Base-by-base conservation (phyloP, 2,113 vertebrate species). In the Nothobranchius furzeri region DNA sequence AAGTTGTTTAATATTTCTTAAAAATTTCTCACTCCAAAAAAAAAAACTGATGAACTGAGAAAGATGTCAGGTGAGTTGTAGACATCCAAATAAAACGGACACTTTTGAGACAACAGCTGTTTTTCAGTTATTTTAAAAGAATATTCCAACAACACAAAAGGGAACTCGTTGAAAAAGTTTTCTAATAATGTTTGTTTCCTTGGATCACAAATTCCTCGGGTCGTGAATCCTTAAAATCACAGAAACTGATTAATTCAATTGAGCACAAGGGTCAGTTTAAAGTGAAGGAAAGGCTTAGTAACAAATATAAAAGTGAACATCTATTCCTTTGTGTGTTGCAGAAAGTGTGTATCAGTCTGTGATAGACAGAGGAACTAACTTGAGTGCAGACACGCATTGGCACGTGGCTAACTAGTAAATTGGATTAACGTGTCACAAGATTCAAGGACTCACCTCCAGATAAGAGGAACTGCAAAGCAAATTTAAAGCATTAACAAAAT, bases 401-500 rank as follows among this genome's bases (percentile, higher is more conserved):
- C 63, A 68, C 78, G 77, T 70, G 73, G 68, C 82, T 85, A 86
- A 91, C 82, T 73, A 77, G 82, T 81, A 89, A 90, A 90, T 87
- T 87, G 87, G 90, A 90, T 91, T 91, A 90, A 17, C 50, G 80
- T 68, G 83, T 90, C 88, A 90, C 84, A 88, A 86, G 90, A 89
- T 89, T 68, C 52, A 72, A 12, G 20, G 70, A 60, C 52, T 55
- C 3, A 52, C 72, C 60, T 64, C 56, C 58, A 53, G 52, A 67
- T 73, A 74, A 60, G 35, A 83, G 51, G 60, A 61, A 64, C 76
- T 71, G 65, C 66, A 78, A 9, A 62, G 59, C 55, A 30, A 45
- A 25, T 69, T 15, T 46, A 36, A 13, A 55, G 45, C 53, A 68
- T 72, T 61, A 75, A 63, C 70, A 17, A 60, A 86, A 83, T 73